Conservation (phyloP, 2,888 invertebrate genomes). For the Cylindroiulus punctatus region DNA sequence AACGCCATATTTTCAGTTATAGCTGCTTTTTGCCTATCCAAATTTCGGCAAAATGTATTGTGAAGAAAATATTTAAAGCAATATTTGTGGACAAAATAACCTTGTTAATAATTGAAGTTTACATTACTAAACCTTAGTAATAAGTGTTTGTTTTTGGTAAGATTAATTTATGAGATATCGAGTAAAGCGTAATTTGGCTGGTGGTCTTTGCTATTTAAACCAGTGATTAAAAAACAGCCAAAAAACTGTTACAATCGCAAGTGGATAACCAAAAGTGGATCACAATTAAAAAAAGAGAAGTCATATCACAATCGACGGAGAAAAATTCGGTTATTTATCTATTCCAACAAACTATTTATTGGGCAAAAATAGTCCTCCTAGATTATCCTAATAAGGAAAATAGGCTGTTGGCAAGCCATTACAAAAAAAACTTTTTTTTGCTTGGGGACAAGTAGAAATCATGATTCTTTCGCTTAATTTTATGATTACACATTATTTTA, state of each 20-base stretch:
- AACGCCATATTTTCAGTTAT: too few relatives aligned
- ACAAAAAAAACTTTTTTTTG: not conserved
- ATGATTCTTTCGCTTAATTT: constrained; percentile 18
- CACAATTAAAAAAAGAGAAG: constrained; percentile 11
- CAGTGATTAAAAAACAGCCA: too few relatives aligned
- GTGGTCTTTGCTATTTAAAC: not conserved
- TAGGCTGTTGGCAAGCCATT: constrained; percentile 13
- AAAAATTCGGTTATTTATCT: constrained; percentile 28
- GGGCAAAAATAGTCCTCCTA: constrained; percentile 36
- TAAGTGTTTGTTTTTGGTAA: too few relatives aligned
- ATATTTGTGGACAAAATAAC: too few relatives aligned
- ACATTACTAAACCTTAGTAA: too few relatives aligned
- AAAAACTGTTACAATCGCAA: not conserved
- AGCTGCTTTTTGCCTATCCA: too few relatives aligned
- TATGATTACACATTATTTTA: constrained; percentile 44
- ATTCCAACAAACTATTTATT: not conserved
- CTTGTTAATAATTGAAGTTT: too few relatives aligned
- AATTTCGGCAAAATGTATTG: too few relatives aligned
- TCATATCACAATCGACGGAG: not conserved
- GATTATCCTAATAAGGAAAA: constrained; percentile 43
- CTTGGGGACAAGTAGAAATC: constrained; percentile 5
- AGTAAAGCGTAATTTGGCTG: not conserved
- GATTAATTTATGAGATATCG: too few relatives aligned
- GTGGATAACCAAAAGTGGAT: not conserved
- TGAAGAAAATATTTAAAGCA: too few relatives aligned